A percentile compares a stretch with the other conserved stretches of the same genome.
phyloP scores from a whole-genome alignment of 1,140 invertebrate species.

The Drosophila ohnishii region DNA sequence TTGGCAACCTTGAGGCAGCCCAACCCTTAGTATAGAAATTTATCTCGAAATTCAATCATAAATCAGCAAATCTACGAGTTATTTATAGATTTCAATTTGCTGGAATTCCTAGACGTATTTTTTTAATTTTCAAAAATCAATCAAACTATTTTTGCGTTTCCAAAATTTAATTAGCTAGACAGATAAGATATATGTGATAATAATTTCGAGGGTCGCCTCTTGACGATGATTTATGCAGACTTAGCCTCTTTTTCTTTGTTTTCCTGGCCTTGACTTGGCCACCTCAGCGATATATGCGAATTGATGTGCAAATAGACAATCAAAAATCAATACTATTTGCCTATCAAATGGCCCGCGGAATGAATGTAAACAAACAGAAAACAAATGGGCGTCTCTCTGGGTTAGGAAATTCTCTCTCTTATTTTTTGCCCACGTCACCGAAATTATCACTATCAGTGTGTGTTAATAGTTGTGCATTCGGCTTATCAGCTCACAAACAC shows the following conservation, averaged over 20 bases:
- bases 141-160: conserved; percentile 10
- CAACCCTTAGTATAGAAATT: conserved; percentile 11
- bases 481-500: conserved; percentile 57
- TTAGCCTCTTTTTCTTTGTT: conserved; percentile 11
- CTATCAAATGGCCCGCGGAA: conserved; percentile 51
- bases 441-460: conserved; percentile 58
- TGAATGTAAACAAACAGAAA: conserved; percentile 14
- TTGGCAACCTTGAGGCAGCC: conserved; percentile 40
- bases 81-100: conserved; percentile 25
- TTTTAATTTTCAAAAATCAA: conserved; percentile 13
- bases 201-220: conserved; percentile 9
- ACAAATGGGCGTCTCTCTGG: conserved; percentile 4
- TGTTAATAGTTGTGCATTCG: conserved; percentile 68
- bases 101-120: not conserved
- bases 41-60: not conserved
- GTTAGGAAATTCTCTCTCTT: conserved; percentile 9
- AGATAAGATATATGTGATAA: conserved; percentile 33
- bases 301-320: conserved; percentile 44
- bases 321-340: conserved; percentile 55
- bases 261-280: conserved; percentile 38
- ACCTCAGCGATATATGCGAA: conserved; percentile 23
- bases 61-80: not conserved
- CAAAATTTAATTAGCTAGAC: conserved; percentile 29
- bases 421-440: conserved; percentile 46
- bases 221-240: conserved; percentile 42